Evolutionary conservation across 2,888 invertebrate genomes (phyloP).

Genomic region (Temnothorax ravouxi): DNA sequence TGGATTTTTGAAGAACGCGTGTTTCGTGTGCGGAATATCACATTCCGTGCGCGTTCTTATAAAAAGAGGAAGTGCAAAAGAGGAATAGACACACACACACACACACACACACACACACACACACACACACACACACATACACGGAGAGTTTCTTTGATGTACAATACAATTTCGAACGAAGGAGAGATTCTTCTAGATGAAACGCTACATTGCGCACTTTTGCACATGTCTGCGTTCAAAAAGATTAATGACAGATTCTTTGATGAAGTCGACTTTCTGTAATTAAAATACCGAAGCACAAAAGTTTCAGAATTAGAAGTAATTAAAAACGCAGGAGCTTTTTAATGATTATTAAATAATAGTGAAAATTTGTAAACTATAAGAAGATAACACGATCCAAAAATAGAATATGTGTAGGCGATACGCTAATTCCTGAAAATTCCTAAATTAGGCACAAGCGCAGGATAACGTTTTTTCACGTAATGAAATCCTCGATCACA

Average conservation of each 20-base stretch:
- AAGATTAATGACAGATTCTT: conserved; percentile 7
- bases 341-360: background rate
- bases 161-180: background rate
- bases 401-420: background rate
- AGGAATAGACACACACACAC: background rate
- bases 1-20: background rate
- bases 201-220: background rate
- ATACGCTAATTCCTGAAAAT: background rate
- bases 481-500: background rate
- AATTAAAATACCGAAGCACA: background rate
- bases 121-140: no score
- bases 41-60: background rate
- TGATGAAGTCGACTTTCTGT: background rate
- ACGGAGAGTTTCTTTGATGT: conserved; percentile 8
- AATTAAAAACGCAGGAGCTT: background rate
- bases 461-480: background rate
- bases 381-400: background rate
- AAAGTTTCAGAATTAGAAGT: background rate
- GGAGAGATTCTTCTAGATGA: background rate
- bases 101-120: no score
- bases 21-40: background rate
- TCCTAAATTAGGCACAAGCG: background rate
- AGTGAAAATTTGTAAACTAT: background rate
- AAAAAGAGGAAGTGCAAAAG: background rate
- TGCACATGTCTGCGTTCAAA: background rate